These are phyloP conservation scores for Crotalus horridus DNA, from an alignment of 2,113 vertebrate species.

Conservation along the genomic window DNA sequence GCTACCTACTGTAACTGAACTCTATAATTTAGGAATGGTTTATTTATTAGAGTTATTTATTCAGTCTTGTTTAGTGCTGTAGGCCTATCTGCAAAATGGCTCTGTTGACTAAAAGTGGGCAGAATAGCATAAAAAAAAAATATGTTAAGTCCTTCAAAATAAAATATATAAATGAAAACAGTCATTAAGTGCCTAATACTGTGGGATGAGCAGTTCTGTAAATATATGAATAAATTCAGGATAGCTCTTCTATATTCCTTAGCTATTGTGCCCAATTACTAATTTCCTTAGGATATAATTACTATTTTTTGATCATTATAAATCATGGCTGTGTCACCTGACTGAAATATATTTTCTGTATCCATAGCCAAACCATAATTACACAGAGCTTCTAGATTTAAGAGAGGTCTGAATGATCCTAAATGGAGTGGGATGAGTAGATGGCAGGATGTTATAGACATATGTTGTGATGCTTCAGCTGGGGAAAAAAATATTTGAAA, in stretches of 20 bases:
- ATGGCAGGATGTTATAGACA: not conserved
- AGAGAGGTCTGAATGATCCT: not conserved
- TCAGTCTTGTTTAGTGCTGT: not conserved
- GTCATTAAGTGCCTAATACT: not conserved
- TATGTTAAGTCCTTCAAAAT: not conserved
- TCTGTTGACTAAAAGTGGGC: not conserved
- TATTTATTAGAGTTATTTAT: not conserved
- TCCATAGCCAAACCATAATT: not conserved
- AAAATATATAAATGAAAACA: not conserved
- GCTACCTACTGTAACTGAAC: not conserved
- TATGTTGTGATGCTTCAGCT: not conserved
- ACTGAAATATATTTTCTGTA: not conserved
- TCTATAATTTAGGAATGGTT: not conserved
- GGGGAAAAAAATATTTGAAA: not conserved
- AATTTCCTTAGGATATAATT: not conserved
- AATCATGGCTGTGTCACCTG: not conserved
- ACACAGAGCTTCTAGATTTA: not conserved
- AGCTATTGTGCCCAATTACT: not conserved
- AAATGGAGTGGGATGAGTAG: not conserved
- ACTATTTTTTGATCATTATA: not conserved
- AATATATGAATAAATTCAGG: not conserved
- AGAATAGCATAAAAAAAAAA: not conserved
- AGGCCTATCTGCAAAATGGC: not conserved
- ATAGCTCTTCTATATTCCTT: not conserved
- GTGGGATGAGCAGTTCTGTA: not conserved